phyloP scores from a whole-genome alignment of 1,140 invertebrate species.

The Ceratina australensis region DNA sequence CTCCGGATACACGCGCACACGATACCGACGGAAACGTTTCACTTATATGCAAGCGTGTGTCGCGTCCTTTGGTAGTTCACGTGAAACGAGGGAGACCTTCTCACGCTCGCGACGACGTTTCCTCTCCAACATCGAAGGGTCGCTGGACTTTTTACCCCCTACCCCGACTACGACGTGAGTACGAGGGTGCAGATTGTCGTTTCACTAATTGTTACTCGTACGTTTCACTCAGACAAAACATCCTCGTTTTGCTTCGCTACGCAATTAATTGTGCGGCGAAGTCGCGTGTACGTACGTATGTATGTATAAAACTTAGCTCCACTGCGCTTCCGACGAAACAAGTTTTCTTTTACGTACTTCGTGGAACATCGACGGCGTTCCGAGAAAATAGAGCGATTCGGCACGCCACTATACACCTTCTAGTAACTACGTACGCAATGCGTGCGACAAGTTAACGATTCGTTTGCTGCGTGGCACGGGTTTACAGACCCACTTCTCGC shows the following conservation, averaged over 20 bases:
- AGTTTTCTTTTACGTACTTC: not conserved
- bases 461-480: constrained; percentile 29
- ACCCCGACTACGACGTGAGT: not conserved
- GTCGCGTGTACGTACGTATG: too few relatives aligned
- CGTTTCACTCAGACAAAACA: constrained; percentile 37
- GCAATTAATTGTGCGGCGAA: not conserved
- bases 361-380: not conserved
- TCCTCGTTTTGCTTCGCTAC: constrained; percentile 26
- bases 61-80: constrained; percentile 31
- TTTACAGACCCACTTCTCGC: constrained; percentile 47
- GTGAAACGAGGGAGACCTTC: constrained; percentile 34
- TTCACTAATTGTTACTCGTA: constrained; percentile 72
- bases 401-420: too few relatives aligned
- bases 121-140: constrained; percentile 59
- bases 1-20: not conserved
- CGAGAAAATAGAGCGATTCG: too few relatives aligned
- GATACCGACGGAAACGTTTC: not conserved
- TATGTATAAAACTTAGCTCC: too few relatives aligned
- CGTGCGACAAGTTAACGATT: constrained; percentile 41
- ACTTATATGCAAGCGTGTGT: not conserved
- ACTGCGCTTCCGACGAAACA: not conserved
- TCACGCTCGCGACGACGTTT: constrained; percentile 55
- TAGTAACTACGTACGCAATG: too few relatives aligned
- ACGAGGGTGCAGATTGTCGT: constrained; percentile 52
- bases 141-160: constrained; percentile 41